Evolutionary conservation across 2,797 vertebrate species (phyloP).

Genomic region (Benthosema pterotum): DNA sequence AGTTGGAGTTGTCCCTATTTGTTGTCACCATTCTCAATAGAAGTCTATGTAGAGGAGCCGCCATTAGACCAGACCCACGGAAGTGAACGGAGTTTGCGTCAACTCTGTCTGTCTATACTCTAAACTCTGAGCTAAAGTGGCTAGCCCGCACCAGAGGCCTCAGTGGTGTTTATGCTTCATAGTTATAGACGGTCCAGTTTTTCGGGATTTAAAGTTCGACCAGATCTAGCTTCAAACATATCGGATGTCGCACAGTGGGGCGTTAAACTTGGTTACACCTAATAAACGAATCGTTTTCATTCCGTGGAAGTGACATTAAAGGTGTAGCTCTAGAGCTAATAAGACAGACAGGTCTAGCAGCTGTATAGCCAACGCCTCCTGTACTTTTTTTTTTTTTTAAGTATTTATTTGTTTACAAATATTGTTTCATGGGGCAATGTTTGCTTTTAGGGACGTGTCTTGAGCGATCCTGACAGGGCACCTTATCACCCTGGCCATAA

Average conservation of each 20-base stretch:
- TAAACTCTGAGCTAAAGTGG: no score
- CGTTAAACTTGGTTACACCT: no score
- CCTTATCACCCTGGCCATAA: background rate
- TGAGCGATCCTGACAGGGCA: background rate
- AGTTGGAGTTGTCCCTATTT: no score
- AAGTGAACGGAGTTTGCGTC: no score
- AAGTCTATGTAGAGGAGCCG: no score
- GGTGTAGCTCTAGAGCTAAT: background rate
- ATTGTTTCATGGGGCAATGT: background rate
- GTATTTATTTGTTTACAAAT: conserved; percentile 19
- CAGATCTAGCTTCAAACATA: background rate
- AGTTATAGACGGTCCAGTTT: conserved; percentile 25
- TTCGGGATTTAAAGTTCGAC: no score
- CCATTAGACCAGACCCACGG: no score
- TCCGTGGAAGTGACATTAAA: background rate
- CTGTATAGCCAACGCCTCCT: conserved; percentile 56
- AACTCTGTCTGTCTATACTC: no score
- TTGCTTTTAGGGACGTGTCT: background rate
- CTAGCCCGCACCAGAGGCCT: conserved; percentile 33
- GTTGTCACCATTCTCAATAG: no score
- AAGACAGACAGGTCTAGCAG: no score
- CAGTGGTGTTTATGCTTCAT: conserved; percentile 26
- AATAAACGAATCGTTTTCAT: background rate
- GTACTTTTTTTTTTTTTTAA: background rate
- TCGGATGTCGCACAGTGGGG: background rate